A percentile compares a stretch with the other conserved stretches of the same genome.
Conservation (phyloP, 2,888 invertebrate genomes). For the Salticus scenicus region DNA sequence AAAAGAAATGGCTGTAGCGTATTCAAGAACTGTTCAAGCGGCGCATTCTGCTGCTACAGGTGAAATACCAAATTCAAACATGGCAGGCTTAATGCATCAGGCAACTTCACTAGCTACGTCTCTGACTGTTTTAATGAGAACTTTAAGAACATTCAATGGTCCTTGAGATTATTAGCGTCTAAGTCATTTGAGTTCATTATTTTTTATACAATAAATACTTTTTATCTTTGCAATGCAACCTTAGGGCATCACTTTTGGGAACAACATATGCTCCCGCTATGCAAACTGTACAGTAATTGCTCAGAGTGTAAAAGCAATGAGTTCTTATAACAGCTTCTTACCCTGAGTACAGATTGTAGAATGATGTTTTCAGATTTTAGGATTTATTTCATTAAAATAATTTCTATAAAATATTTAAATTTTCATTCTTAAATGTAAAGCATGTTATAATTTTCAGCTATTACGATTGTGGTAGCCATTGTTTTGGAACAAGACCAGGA, state of each 20-base stretch:
- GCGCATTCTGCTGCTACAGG: conserved; percentile 84
- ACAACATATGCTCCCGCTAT: conserved; percentile 28
- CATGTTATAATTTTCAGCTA: no score
- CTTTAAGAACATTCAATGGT: conserved; percentile 68
- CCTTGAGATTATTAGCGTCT: conserved; percentile 60
- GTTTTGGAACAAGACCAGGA: no score
- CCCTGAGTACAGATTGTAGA: not conserved
- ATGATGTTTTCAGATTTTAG: not conserved
- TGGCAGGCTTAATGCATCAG: conserved; percentile 84
- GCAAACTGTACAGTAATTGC: conserved; percentile 49
- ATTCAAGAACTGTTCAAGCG: conserved; percentile 81
- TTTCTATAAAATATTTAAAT: no score
- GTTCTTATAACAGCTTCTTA: conserved; percentile 12
- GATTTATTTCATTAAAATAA: no score
- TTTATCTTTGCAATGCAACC: conserved; percentile 12
- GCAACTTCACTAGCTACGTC: conserved; percentile 81
- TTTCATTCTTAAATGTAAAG: no score
- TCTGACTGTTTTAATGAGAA: conserved; percentile 72
- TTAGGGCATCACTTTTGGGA: conserved; percentile 44
- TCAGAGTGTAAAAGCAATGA: conserved; percentile 21
- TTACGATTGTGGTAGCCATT: not conserved
- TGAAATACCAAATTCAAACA: conserved; percentile 80
- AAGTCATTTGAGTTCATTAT: conserved; percentile 50
- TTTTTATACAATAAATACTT: conserved; percentile 12
- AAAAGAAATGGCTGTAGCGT: conserved; percentile 88